Percentiles rank a stretch among this genome's conserved stretches.
Evolutionary conservation across 2,888 invertebrate genomes (phyloP).

Genomic region (Sepioteuthis lessoniana): DNA sequence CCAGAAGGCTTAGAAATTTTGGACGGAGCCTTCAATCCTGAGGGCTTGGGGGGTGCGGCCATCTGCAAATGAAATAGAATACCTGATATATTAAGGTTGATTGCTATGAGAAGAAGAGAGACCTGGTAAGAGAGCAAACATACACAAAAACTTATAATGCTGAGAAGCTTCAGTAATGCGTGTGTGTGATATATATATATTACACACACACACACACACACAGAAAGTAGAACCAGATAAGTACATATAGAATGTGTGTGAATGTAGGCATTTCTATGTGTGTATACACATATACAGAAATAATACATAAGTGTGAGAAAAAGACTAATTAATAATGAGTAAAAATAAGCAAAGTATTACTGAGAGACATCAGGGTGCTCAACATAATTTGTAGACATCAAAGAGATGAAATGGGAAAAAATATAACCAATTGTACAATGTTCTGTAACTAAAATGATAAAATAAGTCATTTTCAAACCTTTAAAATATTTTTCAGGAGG

Average conservation of each 20-base stretch:
- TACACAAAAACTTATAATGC: neutral
- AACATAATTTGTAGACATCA: neutral
- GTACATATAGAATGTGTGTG: neutral
- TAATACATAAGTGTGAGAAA: neutral
- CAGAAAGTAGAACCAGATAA: neutral
- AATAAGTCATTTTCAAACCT: no score
- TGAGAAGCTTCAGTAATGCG: neutral
- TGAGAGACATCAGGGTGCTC: neutral
- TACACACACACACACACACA: no score
- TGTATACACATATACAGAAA: neutral
- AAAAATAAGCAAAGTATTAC: neutral
- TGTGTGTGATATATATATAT: no score
- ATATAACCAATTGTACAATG: no score
- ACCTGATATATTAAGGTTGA: neutral
- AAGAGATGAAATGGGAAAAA: no score
- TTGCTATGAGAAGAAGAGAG: neutral
- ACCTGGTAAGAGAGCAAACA: neutral
- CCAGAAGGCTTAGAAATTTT: conserved; percentile 65
- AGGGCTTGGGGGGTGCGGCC: conserved; percentile 66
- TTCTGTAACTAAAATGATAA: no score
- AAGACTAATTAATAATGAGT: neutral
- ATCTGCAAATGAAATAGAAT: conserved; percentile 58
- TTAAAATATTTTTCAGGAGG: no score
- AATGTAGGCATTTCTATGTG: neutral
- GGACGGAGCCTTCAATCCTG: conserved; percentile 69